Conservation (phyloP, 2,113 vertebrate species). For the Plotosus lineatus region DNA sequence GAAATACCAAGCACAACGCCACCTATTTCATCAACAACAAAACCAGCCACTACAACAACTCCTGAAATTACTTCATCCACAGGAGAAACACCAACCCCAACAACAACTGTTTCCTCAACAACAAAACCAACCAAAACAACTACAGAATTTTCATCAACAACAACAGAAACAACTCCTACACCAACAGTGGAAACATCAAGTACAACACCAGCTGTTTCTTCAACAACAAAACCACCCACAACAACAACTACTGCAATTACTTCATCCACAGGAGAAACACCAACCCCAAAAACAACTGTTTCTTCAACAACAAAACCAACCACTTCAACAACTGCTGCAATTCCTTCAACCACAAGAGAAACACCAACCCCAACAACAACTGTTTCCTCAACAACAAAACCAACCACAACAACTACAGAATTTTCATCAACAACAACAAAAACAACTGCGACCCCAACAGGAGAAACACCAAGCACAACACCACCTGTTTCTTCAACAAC, state of each 20-base stretch:
- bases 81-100: neutral
- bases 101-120: too few relatives aligned
- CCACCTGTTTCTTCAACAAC: too few relatives aligned
- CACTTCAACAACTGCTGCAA: too few relatives aligned
- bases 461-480: too few relatives aligned
- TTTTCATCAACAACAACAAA: too few relatives aligned
- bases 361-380: too few relatives aligned
- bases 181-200: neutral
- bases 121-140: neutral
- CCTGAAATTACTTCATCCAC: neutral
- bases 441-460: too few relatives aligned
- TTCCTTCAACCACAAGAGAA: too few relatives aligned
- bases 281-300: too few relatives aligned
- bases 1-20: neutral
- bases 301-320: neutral
- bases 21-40: neutral
- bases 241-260: neutral
- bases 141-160: neutral
- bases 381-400: too few relatives aligned
- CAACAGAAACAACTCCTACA: neutral
- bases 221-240: neutral
- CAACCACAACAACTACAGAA: too few relatives aligned
- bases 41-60: neutral
- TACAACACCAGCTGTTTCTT: neutral
- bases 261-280: too few relatives aligned